Conservation (phyloP, 2,888 invertebrate genomes). For the Yponomeuta plumbellus region DNA sequence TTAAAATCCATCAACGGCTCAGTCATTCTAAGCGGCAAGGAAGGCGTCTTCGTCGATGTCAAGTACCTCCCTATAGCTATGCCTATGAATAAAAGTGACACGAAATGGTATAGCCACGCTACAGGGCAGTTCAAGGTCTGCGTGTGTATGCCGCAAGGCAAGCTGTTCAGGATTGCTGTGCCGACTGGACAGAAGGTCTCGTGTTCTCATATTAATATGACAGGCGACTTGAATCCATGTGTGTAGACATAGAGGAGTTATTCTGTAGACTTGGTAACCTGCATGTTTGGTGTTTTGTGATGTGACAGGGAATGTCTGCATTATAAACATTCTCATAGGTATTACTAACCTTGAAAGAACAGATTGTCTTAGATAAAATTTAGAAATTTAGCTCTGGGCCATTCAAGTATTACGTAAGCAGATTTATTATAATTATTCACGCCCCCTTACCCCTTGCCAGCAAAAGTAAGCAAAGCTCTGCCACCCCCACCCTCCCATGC, state of each 20-base stretch:
- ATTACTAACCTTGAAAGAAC: no score
- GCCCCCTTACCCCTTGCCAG: no score
- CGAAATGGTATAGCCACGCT: conserved; percentile 26
- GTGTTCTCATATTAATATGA: conserved; percentile 79
- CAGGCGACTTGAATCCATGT: conserved; percentile 80
- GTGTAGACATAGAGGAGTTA: conserved; percentile 39
- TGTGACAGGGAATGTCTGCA: no score
- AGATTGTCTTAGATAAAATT: no score
- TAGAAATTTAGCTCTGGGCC: no score
- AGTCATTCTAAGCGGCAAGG: conserved; percentile 80
- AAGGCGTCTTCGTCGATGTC: conserved; percentile 83
- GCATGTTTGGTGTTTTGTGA: no score
- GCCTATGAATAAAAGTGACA: conserved; percentile 48
- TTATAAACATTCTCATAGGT: no score
- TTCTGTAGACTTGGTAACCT: no score
- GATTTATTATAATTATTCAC: no score
- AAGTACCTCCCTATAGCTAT: conserved; percentile 82
- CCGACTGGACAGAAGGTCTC: conserved; percentile 76
- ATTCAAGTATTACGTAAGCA: no score
- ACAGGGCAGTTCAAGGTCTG: conserved; percentile 88
- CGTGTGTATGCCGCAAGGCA: conserved; percentile 93
- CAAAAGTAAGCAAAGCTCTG: no score
- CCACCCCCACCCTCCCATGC: no score
- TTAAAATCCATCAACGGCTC: conserved; percentile 86
- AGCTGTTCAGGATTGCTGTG: conserved; percentile 86